phyloP scores from a whole-genome alignment of 2,888 invertebrate genomes.

The Lasioglossum leucozonium region DNA sequence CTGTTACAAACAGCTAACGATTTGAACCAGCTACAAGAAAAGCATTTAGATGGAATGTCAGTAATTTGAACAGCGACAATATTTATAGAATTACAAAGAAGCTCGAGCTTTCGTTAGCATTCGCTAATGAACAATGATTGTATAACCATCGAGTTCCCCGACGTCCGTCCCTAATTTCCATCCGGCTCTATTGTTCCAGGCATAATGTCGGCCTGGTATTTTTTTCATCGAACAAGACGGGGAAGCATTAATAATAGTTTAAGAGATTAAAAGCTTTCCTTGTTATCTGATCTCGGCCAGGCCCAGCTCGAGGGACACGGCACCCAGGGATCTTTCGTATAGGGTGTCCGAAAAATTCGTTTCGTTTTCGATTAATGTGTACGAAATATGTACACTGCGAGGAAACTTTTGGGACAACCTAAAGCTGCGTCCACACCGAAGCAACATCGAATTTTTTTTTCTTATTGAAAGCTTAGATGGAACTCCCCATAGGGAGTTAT shows the following conservation, averaged over 20 bases:
- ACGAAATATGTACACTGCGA: too few species aligned
- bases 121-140: neutral
- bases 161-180: neutral
- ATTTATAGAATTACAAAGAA: neutral
- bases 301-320: neutral
- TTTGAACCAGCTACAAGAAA: too few species aligned
- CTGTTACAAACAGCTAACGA: too few species aligned
- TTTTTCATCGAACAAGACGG: neutral
- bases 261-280: neutral
- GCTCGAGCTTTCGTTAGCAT: neutral
- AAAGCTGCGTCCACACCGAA: too few species aligned
- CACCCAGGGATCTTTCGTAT: neutral
- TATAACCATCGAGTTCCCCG: neutral
- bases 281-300: neutral
- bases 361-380: neutral
- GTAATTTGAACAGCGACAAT: neutral
- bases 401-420: too few species aligned
- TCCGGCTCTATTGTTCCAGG: neutral
- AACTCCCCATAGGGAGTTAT: too few species aligned
- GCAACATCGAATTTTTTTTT: too few species aligned
- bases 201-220: neutral
- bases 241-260: constrained; percentile 8
- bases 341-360: neutral
- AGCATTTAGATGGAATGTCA: too few species aligned
- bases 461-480: too few species aligned